Evolutionary conservation across 2,113 vertebrate genomes (phyloP), one percentile per base, ranked within the genome.

Genomic region (Eidolon helvum): DNA sequence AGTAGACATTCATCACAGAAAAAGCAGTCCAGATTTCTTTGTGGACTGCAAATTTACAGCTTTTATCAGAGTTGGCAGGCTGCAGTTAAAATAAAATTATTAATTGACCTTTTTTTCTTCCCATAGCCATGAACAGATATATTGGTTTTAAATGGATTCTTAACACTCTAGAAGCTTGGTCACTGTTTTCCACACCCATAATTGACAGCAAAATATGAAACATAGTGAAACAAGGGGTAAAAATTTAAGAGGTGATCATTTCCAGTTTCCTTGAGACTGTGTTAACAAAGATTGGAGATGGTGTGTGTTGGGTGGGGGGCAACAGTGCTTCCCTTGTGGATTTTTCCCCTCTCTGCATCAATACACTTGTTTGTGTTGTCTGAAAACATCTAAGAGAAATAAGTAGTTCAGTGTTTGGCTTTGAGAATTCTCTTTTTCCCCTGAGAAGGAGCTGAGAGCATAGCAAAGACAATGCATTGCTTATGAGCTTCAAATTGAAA

Each of bases 131-230:
- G 26, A 96, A 68, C 35, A 55, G 87, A 53, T 40, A 48, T 75
- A 86, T 66, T 89, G 91, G 50, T 92, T 92, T 92, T 83, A 96
- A 94, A 97, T 97, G 72, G 82, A 94, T 94, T 97, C 77, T 97
- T 97, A 84, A 96, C 88, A 75, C 61, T 72, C 57, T 48, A 30
- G n/a, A 71, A 96, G 72, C 50, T 82, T 96, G 59, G 12, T 63
- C 50, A 5, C 85, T 40, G 1, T 75, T 78, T 72, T 88, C 66
- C 19, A 82, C 26, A 78, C n/a, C 50, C 59, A 72, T 43, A 92
- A 80, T 59, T 94, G 89, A 90, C 11, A 78, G 87, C 86, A 83
- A 91, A 92, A 80, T 74, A 85, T 65, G 55, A 95, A 95, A 94
- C 45, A n/a, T 11, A 93, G 79, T 63, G 9, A 24, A 79, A 61